Percentiles rank a stretch among this genome's conserved stretches.
Conservation (phyloP, 2,888 invertebrate genomes). For the Drosophila phalerata region DNA sequence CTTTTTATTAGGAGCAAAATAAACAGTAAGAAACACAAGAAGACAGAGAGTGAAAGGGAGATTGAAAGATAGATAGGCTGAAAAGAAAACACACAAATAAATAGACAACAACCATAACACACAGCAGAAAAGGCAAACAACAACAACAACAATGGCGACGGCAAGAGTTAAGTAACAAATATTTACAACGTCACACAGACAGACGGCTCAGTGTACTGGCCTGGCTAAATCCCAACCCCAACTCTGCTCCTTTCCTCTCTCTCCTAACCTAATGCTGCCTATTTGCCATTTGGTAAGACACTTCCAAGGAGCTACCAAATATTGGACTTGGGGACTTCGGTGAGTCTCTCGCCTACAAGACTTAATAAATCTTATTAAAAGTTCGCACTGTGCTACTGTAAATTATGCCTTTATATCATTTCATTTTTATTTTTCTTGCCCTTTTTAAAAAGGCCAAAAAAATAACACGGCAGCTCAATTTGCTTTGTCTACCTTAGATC, state of each 20-base stretch:
- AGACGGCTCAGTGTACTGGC: constrained; percentile 4
- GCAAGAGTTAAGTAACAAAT: constrained; percentile 80
- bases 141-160: constrained; percentile 55
- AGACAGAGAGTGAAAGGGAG: constrained; percentile 1
- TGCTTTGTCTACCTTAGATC: constrained; percentile 39
- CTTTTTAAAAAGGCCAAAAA: constrained; percentile 27
- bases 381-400: constrained; percentile 60
- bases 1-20: constrained; percentile 75
- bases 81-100: constrained; percentile 64
- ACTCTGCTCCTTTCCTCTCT: not conserved
- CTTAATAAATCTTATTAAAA: constrained; percentile 81
- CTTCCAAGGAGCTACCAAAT: constrained; percentile 57
- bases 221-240: constrained; percentile 4
- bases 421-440: not conserved
- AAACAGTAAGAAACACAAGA: constrained; percentile 42
- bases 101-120: constrained; percentile 63
- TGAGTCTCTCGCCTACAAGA: constrained; percentile 44
- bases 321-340: constrained; percentile 32
- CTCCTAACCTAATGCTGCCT: constrained; percentile 15
- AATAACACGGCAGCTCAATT: constrained; percentile 9
- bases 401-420: constrained; percentile 63
- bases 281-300: constrained; percentile 65
- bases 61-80: constrained; percentile 13
- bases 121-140: constrained; percentile 64
- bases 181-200: constrained; percentile 68